Conservation (phyloP, 2,113 vertebrate genomes). For the Rhinogobius similis region DNA sequence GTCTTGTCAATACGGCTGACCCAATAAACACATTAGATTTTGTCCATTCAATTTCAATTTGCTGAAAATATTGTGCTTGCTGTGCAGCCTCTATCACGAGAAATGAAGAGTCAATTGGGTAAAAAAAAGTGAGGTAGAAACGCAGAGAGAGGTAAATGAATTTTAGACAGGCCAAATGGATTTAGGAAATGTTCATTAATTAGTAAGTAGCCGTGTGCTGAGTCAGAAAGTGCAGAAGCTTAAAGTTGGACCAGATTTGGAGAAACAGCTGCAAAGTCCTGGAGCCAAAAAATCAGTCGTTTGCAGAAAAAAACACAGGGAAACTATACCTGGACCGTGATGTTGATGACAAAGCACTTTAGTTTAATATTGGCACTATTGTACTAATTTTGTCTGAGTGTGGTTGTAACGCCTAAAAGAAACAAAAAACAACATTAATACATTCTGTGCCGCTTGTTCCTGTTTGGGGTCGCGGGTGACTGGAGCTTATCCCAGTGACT, state of each 20-base stretch:
- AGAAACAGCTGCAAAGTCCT: neutral
- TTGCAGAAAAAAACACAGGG: neutral
- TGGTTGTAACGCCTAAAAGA: too few relatives aligned
- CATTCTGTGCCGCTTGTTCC: too few relatives aligned
- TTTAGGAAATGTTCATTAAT: neutral
- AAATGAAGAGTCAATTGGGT: neutral
- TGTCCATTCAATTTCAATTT: neutral
- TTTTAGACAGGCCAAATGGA: neutral
- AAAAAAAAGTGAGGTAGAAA: neutral
- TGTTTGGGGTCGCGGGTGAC: too few relatives aligned
- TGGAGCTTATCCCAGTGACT: too few relatives aligned
- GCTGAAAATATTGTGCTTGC: conserved; percentile 4
- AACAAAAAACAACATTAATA: too few relatives aligned
- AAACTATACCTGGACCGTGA: neutral
- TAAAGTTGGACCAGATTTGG: conserved; percentile 1
- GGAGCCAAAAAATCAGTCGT: neutral
- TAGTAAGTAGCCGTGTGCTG: neutral
- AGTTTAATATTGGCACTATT: too few relatives aligned
- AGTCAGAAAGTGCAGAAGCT: neutral
- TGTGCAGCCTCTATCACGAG: neutral
- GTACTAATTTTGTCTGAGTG: too few relatives aligned
- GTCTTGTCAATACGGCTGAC: neutral
- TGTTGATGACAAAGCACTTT: too few relatives aligned
- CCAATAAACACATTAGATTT: neutral
- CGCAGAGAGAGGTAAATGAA: neutral